Conservation (phyloP, 2,888 invertebrate species). For the Ormyrus thymus region DNA sequence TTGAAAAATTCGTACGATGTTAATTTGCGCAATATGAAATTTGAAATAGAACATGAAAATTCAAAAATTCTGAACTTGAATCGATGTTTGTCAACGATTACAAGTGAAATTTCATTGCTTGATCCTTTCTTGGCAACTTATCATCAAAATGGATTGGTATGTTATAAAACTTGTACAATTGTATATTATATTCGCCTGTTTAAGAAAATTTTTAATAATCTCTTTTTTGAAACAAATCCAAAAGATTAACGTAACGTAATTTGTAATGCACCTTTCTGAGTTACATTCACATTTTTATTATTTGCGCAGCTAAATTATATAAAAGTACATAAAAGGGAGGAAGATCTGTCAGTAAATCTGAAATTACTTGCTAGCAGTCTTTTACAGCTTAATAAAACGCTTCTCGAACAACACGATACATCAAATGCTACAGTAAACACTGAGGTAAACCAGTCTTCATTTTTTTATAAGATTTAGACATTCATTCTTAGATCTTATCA, state of each 20-base stretch:
- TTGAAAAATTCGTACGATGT: not conserved
- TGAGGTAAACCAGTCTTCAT: not conserved
- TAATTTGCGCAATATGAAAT: not conserved
- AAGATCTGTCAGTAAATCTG: not conserved
- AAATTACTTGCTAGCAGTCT: not conserved
- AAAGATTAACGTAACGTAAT: too few relatives aligned
- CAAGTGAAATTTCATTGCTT: not conserved
- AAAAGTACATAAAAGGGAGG: not conserved
- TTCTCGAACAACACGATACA: not conserved
- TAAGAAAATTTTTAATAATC: too few relatives aligned
- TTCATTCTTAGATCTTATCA: too few relatives aligned
- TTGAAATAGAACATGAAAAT: not conserved
- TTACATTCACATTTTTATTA: not conserved
- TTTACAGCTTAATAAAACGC: slow-evolving; percentile 3
- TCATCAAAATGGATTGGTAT: slow-evolving; percentile 9
- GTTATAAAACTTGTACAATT: not conserved
- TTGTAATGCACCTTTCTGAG: too few relatives aligned
- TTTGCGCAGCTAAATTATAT: slow-evolving; percentile 8
- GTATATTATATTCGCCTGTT: not conserved
- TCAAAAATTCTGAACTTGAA: not conserved
- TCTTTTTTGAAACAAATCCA: too few relatives aligned
- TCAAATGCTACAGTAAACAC: not conserved
- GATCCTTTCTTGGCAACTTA: not conserved
- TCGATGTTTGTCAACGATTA: not conserved
- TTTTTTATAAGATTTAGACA: too few relatives aligned